Evolutionary conservation across 2,797 vertebrate species (phyloP), one percentile per base, ranked within the genome.

Genomic region (Xerus rutilus): DNA sequence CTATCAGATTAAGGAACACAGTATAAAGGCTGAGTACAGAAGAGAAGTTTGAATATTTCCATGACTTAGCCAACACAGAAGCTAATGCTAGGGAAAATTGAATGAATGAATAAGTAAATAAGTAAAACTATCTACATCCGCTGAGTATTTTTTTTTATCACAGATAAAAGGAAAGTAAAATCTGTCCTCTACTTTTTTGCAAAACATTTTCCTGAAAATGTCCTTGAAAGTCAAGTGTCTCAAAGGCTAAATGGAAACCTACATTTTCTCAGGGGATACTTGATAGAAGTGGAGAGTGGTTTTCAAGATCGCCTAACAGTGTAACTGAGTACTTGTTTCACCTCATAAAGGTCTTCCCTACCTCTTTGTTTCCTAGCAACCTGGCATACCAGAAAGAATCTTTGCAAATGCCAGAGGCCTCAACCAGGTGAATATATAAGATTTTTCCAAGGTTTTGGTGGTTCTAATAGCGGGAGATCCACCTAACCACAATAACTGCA

Each of bases 111-210:
- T 62, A 43, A 30, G 32, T 43, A 30, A 64, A 59, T n/a, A 64
- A 54, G 35, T 79, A 28, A 35, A 76, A 32, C 2, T 23, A 49
- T 35, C 23, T 70, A 3, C 15, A 45, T 84, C 21, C 74, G 32
- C 25, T 81, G 20, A 87, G 21, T 86, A 43, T 12, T 76, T 64
- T 39, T 39, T 86, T 45, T 74, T 45, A 23, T 89, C 15, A 83
- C 47, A 52, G 67, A 73, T 52, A 89, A 12, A 94, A 89, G 32
- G 28, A 69, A 79, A 96, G 78, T 30, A 69, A 97, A 81, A 82
- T 15, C 39, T 21, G 6, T 43, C 30, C 6, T 95, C 30, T 62
- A 54, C 14, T 78, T 88, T 82, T 14, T 81, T 86, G 13, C 3
- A 86, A 69, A 69, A 54, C 7, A 70, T 4, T 0, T 30, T 74